Evolutionary conservation across 2,888 invertebrate species (phyloP).

Genomic region (Cistogaster globosa): DNA sequence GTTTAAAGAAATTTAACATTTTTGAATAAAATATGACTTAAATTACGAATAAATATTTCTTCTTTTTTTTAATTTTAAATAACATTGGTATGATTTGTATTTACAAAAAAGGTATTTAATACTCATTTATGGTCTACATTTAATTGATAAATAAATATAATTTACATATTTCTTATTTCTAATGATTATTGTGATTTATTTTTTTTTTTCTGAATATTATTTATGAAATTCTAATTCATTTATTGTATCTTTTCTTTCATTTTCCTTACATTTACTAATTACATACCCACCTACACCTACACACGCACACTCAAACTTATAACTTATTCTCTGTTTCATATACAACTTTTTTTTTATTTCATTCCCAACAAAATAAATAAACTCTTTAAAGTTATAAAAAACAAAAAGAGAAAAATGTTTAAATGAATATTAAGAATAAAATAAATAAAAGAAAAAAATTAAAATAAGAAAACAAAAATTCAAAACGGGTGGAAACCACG

Average conservation of each 20-base stretch:
- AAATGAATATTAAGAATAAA: constrained; percentile 12
- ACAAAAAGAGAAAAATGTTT: constrained; percentile 17
- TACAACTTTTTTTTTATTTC: constrained; percentile 19
- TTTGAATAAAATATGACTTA: neutral
- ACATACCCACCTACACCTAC: neutral
- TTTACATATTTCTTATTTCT: too few relatives aligned
- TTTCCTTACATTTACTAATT: neutral
- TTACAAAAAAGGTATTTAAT: too few relatives aligned
- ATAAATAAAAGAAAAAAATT: constrained; percentile 18
- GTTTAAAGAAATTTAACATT: neutral
- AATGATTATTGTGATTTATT: too few relatives aligned
- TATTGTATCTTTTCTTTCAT: too few relatives aligned
- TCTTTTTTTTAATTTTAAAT: too few relatives aligned
- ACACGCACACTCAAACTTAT: neutral
- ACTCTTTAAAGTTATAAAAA: constrained; percentile 58
- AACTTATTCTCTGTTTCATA: neutral
- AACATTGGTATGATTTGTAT: too few relatives aligned
- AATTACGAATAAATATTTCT: too few relatives aligned
- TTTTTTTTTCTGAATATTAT: neutral
- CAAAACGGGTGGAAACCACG: constrained; percentile 69
- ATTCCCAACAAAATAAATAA: constrained; percentile 58
- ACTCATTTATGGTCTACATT: too few relatives aligned
- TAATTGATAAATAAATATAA: too few relatives aligned
- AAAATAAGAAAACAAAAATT: constrained; percentile 49
- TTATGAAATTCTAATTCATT: neutral